Percentiles rank a stretch among this genome's conserved stretches.
Conservation (phyloP, 2,888 invertebrate genomes). For the Itoplectis maculator region DNA sequence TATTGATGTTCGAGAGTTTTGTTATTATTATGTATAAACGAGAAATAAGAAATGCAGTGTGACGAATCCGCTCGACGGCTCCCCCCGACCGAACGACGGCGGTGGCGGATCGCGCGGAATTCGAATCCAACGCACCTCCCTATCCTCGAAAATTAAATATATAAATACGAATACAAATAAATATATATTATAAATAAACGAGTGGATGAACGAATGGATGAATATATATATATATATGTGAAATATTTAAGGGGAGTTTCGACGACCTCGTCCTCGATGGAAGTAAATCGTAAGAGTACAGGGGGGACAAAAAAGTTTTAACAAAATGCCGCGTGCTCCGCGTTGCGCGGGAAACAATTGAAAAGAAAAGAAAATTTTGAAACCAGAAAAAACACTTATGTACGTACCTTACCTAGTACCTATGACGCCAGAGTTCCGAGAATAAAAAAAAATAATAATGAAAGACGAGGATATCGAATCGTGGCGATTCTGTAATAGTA, state of each 20-base stretch:
- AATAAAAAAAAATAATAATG: constrained; percentile 53
- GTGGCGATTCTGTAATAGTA: constrained; percentile 78
- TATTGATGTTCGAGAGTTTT: constrained; percentile 82
- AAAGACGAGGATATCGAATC: constrained; percentile 70
- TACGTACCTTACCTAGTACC: constrained; percentile 71
- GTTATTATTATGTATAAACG: constrained; percentile 60
- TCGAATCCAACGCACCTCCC: constrained; percentile 70
- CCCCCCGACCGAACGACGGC: constrained; percentile 73
- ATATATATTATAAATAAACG: constrained; percentile 52
- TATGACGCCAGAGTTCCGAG: constrained; percentile 63
- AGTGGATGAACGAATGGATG: constrained; percentile 38
- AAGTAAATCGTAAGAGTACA: constrained; percentile 40
- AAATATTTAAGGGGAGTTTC: constrained; percentile 52
- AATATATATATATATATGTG: constrained; percentile 49
- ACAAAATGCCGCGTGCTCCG: constrained; percentile 42
- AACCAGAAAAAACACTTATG: constrained; percentile 59
- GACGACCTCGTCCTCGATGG: constrained; percentile 53
- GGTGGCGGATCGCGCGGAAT: constrained; percentile 74
- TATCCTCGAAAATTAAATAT: constrained; percentile 68
- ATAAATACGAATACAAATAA: constrained; percentile 56
- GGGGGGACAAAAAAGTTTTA: constrained; percentile 37
- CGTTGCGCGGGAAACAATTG: constrained; percentile 66
- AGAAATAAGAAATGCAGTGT: constrained; percentile 29
- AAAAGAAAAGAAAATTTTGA: constrained; percentile 61
- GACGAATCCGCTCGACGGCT: constrained; percentile 77